Evolutionary conservation across 1,140 invertebrate species (phyloP).

Genomic region (Protaetia brevitarsis): DNA sequence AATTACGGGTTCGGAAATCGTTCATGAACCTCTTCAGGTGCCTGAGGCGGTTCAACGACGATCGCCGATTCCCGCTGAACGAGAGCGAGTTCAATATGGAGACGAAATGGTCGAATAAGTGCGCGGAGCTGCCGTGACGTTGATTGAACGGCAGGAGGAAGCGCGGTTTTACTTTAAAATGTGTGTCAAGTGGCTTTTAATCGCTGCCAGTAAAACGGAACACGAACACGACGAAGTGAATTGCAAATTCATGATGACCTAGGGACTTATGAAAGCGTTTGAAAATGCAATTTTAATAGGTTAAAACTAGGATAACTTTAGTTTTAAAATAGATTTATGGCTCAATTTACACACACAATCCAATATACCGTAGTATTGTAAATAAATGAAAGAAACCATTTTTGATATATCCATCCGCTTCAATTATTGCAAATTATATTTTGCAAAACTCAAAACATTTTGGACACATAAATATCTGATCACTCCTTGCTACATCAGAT

Average conservation of each 20-base stretch:
- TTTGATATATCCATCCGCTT: too few relatives aligned
- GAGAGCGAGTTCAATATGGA: slow-evolving; percentile 46
- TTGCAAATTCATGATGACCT: not conserved
- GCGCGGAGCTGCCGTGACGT: not conserved
- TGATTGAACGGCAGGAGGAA: not conserved
- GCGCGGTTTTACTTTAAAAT: not conserved
- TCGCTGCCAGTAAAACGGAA: not conserved
- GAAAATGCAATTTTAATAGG: too few relatives aligned
- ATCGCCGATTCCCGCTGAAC: slow-evolving; percentile 24
- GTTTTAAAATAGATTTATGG: too few relatives aligned
- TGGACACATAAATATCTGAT: too few relatives aligned
- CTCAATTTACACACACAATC: too few relatives aligned
- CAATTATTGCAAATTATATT: too few relatives aligned
- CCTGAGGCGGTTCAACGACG: slow-evolving; percentile 32
- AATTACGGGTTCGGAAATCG: slow-evolving; percentile 70
- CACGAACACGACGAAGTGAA: not conserved
- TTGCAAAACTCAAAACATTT: too few relatives aligned
- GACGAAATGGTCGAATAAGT: slow-evolving; percentile 36
- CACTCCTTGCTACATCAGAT: too few relatives aligned
- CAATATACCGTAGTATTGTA: too few relatives aligned
- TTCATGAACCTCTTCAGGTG: slow-evolving; percentile 60
- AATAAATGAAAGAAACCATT: too few relatives aligned
- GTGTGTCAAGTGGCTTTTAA: slow-evolving; percentile 10
- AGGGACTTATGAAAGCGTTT: not conserved
- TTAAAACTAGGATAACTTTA: too few relatives aligned